Evolutionary conservation across 2,113 vertebrate species (phyloP).

Genomic region (Labrus mixtus): DNA sequence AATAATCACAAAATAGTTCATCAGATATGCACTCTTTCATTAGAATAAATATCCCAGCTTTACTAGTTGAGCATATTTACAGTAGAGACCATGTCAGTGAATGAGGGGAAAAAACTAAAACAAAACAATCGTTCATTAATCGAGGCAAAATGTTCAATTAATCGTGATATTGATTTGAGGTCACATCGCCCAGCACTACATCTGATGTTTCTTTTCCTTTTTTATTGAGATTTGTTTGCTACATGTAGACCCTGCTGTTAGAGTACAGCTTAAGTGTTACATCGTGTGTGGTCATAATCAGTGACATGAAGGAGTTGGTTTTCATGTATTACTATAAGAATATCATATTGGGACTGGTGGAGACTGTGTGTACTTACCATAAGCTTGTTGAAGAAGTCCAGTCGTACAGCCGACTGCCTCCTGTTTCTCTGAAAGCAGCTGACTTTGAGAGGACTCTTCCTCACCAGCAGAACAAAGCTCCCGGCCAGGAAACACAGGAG

Average conservation of each 20-base stretch:
- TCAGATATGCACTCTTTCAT: too few species aligned
- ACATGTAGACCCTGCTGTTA: background rate
- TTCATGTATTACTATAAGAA: background rate
- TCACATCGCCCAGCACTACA: too few species aligned
- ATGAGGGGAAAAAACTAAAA: too few species aligned
- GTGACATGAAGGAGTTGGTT: background rate
- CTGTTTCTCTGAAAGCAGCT: slow-evolving; percentile 73
- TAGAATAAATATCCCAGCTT: too few species aligned
- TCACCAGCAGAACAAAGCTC: slow-evolving; percentile 78
- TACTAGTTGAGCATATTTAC: too few species aligned
- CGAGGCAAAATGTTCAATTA: too few species aligned
- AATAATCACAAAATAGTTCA: too few species aligned
- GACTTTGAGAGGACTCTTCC: slow-evolving; percentile 80
- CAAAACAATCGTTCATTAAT: too few species aligned
- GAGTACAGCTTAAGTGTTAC: background rate
- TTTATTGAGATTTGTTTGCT: background rate
- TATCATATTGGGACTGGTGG: background rate
- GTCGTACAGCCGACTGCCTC: slow-evolving; percentile 60
- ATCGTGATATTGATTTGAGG: too few species aligned
- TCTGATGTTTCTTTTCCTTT: too few species aligned
- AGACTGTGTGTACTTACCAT: slow-evolving; percentile 74
- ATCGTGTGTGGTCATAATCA: background rate
- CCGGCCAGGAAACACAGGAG: slow-evolving; percentile 84
- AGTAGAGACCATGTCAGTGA: too few species aligned
- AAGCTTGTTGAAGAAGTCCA: slow-evolving; percentile 79